phyloP scores from a whole-genome alignment of 2,888 invertebrate species.

The Melanostoma scalare region DNA sequence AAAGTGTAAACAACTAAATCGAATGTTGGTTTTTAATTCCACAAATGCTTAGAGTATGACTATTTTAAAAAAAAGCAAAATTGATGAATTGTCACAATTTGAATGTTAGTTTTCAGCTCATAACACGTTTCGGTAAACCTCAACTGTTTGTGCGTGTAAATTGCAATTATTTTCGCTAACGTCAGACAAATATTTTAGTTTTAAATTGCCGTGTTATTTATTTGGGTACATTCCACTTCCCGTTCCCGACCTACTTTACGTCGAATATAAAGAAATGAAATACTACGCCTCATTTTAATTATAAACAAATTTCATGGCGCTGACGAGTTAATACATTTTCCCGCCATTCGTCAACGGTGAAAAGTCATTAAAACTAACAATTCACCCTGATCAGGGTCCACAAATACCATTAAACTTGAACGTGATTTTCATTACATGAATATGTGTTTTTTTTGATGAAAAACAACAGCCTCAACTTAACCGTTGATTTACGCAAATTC shows the following conservation, averaged over 20 bases:
- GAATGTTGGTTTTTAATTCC: too few species aligned
- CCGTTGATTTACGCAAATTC: not conserved
- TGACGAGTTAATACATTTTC: too few species aligned
- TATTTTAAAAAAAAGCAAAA: too few species aligned
- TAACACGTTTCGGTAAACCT: too few species aligned
- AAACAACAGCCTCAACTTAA: not conserved
- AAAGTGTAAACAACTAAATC: too few species aligned
- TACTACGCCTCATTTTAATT: constrained; percentile 30
- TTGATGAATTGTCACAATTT: too few species aligned
- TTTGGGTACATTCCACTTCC: not conserved
- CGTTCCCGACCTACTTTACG: constrained; percentile 32
- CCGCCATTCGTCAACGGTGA: constrained; percentile 3
- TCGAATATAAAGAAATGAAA: constrained; percentile 43
- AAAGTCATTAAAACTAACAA: constrained; percentile 5
- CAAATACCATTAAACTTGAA: constrained; percentile 45
- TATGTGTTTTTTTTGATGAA: constrained; percentile 13
- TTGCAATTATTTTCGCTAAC: not conserved
- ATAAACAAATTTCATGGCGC: constrained; percentile 10
- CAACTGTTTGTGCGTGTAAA: too few species aligned
- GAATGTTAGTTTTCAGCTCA: too few species aligned
- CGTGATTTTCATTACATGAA: constrained; percentile 56
- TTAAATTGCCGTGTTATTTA: too few species aligned
- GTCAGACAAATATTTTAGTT: too few species aligned
- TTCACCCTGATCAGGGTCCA: constrained; percentile 22
- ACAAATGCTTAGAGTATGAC: too few species aligned